phyloP scores from a whole-genome alignment of 2,888 invertebrate genomes.

The Cephus runcator region DNA sequence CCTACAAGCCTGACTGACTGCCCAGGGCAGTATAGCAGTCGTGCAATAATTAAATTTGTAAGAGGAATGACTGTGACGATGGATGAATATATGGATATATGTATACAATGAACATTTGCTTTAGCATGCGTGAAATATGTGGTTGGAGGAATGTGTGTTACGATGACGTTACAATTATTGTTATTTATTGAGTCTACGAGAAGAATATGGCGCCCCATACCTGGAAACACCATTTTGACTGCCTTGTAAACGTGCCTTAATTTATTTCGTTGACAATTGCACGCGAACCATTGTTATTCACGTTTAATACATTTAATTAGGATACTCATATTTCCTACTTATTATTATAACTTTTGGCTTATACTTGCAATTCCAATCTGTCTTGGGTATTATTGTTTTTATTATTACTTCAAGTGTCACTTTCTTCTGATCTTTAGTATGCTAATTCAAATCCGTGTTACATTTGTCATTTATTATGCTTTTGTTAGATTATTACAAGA shows the following conservation, averaged over 20 bases:
- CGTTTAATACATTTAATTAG: neutral
- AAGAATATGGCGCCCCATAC: neutral
- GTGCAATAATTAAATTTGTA: constrained; percentile 11
- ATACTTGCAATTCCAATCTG: neutral
- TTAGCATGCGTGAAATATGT: constrained; percentile 4
- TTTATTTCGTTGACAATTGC: constrained; percentile 9
- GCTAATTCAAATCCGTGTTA: neutral
- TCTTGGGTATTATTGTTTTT: neutral
- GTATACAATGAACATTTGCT: constrained; percentile 7
- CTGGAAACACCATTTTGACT: neutral
- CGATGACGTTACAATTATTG: constrained; percentile 11
- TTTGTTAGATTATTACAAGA: neutral
- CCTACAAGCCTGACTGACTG: neutral
- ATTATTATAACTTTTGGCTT: neutral
- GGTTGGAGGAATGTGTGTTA: constrained; percentile 4
- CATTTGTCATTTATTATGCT: neutral
- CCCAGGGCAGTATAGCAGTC: constrained; percentile 1
- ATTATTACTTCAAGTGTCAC: neutral
- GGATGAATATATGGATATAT: neutral
- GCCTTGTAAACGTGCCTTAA: constrained; percentile 3
- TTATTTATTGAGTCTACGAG: constrained; percentile 18
- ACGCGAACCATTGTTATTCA: neutral
- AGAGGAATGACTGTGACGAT: constrained; percentile 9
- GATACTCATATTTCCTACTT: neutral
- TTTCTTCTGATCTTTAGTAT: neutral